Evolutionary conservation across 2,113 vertebrate species (phyloP).

Genomic region (Melanerpes aurifrons): DNA sequence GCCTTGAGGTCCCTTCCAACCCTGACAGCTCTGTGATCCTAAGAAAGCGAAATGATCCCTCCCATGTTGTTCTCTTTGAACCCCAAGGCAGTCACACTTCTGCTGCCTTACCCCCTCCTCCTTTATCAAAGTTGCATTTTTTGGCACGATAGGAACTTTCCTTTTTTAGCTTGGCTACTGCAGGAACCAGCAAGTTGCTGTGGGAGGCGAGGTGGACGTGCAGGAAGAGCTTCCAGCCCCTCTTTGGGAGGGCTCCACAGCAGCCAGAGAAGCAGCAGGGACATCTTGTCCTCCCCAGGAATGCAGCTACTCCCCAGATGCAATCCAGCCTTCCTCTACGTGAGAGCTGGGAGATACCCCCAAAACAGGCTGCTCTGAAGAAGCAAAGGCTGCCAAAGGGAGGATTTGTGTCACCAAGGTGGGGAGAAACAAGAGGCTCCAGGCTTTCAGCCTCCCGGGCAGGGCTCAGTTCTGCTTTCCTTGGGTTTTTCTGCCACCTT

Average conservation of each 20-base stretch:
- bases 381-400: accelerated
- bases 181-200: not conserved
- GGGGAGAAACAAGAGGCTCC: not conserved
- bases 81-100: not conserved
- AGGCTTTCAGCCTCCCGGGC: not conserved
- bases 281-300: slow-evolving; percentile 10
- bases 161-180: slow-evolving; percentile 35
- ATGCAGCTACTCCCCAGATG: not conserved
- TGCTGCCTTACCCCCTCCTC: not conserved
- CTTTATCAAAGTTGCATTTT: slow-evolving; percentile 51
- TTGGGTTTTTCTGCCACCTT: slow-evolving; percentile 21
- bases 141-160: slow-evolving; percentile 15
- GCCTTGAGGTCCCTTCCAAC: too few relatives aligned
- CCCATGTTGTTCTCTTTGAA: not conserved
- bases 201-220: slow-evolving; percentile 42
- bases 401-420: not conserved
- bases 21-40: too few relatives aligned
- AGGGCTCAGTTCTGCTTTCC: accelerated
- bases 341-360: not conserved
- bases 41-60: not conserved
- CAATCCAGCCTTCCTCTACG: not conserved
- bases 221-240: not conserved
- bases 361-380: not conserved
- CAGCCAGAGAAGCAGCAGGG: not conserved
- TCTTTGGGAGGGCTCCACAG: not conserved